Conservation (phyloP, 2,888 invertebrate species). For the Gnatocerus cornutus region DNA sequence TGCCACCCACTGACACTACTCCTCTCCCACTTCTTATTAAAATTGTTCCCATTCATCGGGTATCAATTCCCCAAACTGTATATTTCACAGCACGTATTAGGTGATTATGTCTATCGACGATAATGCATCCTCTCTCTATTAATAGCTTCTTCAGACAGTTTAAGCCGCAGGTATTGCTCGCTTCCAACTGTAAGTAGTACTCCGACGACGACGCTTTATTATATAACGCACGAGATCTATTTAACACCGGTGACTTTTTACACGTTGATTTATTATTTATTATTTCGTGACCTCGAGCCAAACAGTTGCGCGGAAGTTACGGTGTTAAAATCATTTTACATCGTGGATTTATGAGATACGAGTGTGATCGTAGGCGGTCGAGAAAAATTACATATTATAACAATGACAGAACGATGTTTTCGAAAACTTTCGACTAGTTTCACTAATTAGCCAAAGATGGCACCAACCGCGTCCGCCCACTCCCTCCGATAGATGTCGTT, state of each 20-base stretch:
- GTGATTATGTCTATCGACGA: slow-evolving; percentile 39
- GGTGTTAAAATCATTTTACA: slow-evolving; percentile 12
- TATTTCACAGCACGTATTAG: slow-evolving; percentile 44
- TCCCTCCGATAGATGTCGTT: too few relatives aligned
- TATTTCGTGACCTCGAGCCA: slow-evolving; percentile 27
- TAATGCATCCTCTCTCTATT: slow-evolving; percentile 43
- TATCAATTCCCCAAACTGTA: too few relatives aligned
- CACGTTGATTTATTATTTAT: slow-evolving; percentile 29
- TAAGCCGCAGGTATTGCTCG: slow-evolving; percentile 27
- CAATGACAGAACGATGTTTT: too few relatives aligned
- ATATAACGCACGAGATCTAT: slow-evolving; percentile 26
- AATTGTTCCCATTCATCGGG: too few relatives aligned
- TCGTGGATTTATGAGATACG: slow-evolving; percentile 2
- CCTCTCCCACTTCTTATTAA: too few relatives aligned
- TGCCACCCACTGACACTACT: too few relatives aligned
- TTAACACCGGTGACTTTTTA: slow-evolving; percentile 26
- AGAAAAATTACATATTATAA: too few relatives aligned
- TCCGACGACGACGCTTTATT: slow-evolving; percentile 8
- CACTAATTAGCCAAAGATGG: too few relatives aligned
- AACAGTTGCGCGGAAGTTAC: slow-evolving; percentile 32
- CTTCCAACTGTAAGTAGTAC: not conserved
- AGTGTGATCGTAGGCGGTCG: too few relatives aligned
- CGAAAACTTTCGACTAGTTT: too few relatives aligned
- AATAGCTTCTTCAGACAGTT: slow-evolving; percentile 25
- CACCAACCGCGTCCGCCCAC: too few relatives aligned